Conservation (phyloP, 1,140 invertebrate species). For the Caerostris darwini region DNA sequence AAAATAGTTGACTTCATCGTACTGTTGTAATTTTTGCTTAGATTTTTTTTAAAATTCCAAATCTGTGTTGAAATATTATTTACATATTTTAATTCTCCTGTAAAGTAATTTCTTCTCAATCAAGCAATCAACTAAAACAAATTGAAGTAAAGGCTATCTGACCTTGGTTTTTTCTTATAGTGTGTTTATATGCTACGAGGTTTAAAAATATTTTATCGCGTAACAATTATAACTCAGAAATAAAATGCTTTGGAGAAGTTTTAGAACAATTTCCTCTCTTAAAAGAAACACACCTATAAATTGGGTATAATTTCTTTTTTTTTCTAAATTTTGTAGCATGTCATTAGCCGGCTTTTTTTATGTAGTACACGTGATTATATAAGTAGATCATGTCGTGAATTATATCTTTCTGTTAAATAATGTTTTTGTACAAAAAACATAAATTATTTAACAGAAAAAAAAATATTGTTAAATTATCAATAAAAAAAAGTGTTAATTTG, state of each 20-base stretch:
- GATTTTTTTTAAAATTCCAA: too few relatives aligned
- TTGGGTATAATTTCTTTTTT: background rate
- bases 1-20: too few relatives aligned
- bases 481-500: background rate
- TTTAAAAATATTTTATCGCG: too few relatives aligned
- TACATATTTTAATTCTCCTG: too few relatives aligned
- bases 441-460: background rate
- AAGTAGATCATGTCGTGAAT: background rate
- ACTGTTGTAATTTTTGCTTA: too few relatives aligned
- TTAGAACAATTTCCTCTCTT: background rate
- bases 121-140: too few relatives aligned
- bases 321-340: background rate
- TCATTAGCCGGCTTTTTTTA: background rate
- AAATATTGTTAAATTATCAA: background rate
- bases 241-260: conserved; percentile 33
- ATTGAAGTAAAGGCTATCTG: too few relatives aligned
- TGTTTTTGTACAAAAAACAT: background rate
- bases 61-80: too few relatives aligned
- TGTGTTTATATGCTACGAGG: too few relatives aligned
- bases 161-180: too few relatives aligned
- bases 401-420: background rate
- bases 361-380: background rate
- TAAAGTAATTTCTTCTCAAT: too few relatives aligned
- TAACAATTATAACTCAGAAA: background rate
- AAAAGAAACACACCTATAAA: conserved; percentile 18